Evolutionary conservation across 2,888 invertebrate genomes (phyloP), one percentile per base, ranked within the genome.

Genomic region (Halocaridina rubra): DNA sequence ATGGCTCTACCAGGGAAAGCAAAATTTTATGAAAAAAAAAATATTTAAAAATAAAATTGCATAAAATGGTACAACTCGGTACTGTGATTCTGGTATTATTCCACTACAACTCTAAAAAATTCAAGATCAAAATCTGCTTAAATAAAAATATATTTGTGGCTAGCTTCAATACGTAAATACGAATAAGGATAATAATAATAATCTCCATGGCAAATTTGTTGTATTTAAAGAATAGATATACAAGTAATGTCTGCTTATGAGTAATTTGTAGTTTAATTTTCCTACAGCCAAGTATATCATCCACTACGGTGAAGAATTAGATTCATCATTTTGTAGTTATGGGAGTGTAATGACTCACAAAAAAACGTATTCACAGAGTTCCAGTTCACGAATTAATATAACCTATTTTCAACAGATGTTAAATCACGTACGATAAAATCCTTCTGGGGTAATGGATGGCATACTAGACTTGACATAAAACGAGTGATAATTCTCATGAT

Each of bases 151-250:
- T n/a, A 78, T 3, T 27, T n/a, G n/a, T n/a, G n/a, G n/a, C n/a
- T n/a, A n/a, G n/a, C n/a, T n/a, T 53, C 2, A 53, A 46, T n/a
- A 53, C 53, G 16, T 53, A 10, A 53, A 3, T 4, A 5, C 16
- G 53, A 4, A 16, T n/a, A 53, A 53, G 53, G 53, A 53, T 53
- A 53, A 53, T 57, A 71, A 59, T 72, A 53, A 72, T 24, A n/a
- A 22, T n/a, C 32, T 13, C 29, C 32, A 71, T 72, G 71, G 80
- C 80, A 81, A 81, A 74, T 81, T 81, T 81, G 29, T 81, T 81
- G 74, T 82, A 82, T 82, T 77, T 82, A 78, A 82, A 82, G 82
- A 82, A 82, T 82, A 78, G 82, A 72, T 84, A 78, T 74, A 84
- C 82, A 84, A 72, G 72, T 84, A 72, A 84, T 82, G 29, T 76